A percentile compares a stretch with the other conserved stretches of the same genome.
phyloP scores from a whole-genome alignment of 2,797 vertebrate species.

The Myiotriccus ornatus region DNA sequence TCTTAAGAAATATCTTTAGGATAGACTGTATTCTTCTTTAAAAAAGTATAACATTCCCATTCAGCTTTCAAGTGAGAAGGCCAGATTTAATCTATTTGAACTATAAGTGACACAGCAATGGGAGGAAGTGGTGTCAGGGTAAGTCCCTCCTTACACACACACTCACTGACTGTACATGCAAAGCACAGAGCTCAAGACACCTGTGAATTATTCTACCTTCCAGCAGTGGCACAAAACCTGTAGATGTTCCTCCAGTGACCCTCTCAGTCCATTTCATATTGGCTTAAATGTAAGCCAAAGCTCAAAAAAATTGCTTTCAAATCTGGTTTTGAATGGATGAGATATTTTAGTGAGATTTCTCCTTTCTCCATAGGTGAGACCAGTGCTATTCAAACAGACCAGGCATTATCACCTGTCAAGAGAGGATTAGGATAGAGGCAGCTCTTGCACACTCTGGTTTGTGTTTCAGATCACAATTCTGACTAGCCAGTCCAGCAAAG shows the following conservation, averaged over 20 bases:
- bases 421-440: not conserved
- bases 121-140: not conserved
- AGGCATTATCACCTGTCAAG: not conserved
- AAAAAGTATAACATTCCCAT: not conserved
- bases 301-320: not conserved
- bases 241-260: not conserved
- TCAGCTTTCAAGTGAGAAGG: not conserved
- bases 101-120: not conserved
- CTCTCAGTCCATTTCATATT: not conserved
- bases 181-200: not conserved
- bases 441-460: not conserved
- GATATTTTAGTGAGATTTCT: not conserved
- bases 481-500: conserved; percentile 80
- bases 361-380: not conserved
- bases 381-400: not conserved
- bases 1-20: not conserved
- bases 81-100: not conserved
- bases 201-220: not conserved
- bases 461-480: conserved; percentile 85
- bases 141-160: not conserved
- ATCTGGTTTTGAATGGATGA: not conserved
- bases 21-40: not conserved
- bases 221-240: not conserved
- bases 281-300: not conserved
- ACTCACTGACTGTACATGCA: not conserved